Evolutionary conservation across 2,113 vertebrate species (phyloP), one percentile per base, ranked within the genome.

Genomic region (Coturnix japonica): DNA sequence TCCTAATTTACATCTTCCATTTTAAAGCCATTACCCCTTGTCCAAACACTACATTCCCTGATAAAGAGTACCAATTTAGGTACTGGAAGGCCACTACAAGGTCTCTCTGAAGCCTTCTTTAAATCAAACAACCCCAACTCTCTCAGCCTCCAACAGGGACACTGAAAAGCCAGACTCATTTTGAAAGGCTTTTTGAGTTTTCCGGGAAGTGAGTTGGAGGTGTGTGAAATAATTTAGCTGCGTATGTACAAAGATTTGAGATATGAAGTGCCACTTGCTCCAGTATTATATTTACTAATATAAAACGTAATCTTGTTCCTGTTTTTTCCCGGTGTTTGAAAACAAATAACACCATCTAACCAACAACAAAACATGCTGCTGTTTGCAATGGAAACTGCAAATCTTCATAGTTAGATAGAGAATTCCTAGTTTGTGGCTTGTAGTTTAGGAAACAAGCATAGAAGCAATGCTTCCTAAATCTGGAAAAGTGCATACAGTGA

Each of bases 201-300:
- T 74, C 30, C 39, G 31, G 67, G 67, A 63, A 35, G 8, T 11
- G 4, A 1, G 1, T 3, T 1, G 1, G 8, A 3, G 3, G 20
- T 46, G 15, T 47, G 30, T 47, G 19, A 39, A 84, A 73, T 22
- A 61, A 10, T 76, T 80, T 41, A 91, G 25, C 9, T 81, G 23
- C 8, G n/a, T 25, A 69, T 12, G 7, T 6, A 6, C 73, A 47
- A 16, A 83, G 13, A 21, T 53, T 31, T 77, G 30, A 89, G 44
- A 60, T 47, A 60, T 1, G 2, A 25, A 61, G 12, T 31, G 69
- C 13, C 7, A 25, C 46, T 65, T 69, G 35, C 54, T 75, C 31
- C 44, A 64, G 25, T 37, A 35, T 8, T 81, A 73, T 83, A 61
- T 69, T 80, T 61, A 70, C 64, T 39, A 64, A 21, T 51, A 64